Conservation (phyloP, 2,888 invertebrate species). For the Cephus sareptanus region DNA sequence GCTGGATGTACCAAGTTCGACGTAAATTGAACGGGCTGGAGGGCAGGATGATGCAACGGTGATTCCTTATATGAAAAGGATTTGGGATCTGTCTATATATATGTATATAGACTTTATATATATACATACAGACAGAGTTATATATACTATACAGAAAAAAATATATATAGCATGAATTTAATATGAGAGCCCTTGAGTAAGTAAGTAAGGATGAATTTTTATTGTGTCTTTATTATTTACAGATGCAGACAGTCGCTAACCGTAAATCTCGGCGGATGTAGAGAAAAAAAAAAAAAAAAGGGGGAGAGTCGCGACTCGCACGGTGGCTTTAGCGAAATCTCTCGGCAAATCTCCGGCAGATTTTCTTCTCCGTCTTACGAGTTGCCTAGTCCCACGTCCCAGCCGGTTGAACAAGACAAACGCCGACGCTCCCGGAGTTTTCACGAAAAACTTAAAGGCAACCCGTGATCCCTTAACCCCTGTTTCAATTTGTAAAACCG, state of each 20-base stretch:
- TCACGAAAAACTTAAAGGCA: background rate
- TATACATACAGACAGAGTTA: too few relatives aligned
- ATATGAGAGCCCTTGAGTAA: background rate
- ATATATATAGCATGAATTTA: background rate
- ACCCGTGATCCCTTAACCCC: background rate
- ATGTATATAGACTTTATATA: background rate
- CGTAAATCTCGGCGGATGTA: background rate
- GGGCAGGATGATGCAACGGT: conserved; percentile 27
- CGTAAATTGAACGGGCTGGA: conserved; percentile 43
- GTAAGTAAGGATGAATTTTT: background rate
- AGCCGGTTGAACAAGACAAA: background rate
- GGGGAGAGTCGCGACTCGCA: background rate
- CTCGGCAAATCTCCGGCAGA: background rate
- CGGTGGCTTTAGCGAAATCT: background rate
- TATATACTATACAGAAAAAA: background rate
- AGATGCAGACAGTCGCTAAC: background rate
- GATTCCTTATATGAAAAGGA: conserved; percentile 36
- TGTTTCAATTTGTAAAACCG: background rate
- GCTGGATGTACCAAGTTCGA: conserved; percentile 37
- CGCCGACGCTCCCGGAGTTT: background rate
- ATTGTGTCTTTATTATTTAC: background rate
- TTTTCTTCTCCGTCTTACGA: background rate
- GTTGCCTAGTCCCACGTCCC: background rate
- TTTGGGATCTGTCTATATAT: background rate
- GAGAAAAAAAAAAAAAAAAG: background rate